A percentile compares a stretch with the other conserved stretches of the same genome.
phyloP scores from a whole-genome alignment of 2,113 vertebrate genomes.

The Xiphorhynchus elegans region DNA sequence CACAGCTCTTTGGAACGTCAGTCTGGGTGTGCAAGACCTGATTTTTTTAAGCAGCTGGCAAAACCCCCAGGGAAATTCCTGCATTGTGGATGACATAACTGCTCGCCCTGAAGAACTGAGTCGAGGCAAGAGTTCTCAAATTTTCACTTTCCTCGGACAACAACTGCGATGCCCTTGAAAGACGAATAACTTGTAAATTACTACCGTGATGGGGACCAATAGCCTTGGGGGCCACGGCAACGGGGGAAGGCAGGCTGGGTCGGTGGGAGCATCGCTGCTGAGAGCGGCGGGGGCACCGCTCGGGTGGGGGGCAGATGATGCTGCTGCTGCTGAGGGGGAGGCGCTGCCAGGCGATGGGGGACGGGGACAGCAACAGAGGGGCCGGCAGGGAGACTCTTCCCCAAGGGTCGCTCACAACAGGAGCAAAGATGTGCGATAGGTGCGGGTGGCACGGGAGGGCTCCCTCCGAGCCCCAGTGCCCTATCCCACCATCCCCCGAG shows the following conservation, averaged over 20 bases:
- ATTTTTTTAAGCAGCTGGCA: neutral
- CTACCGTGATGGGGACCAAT: rapidly evolving
- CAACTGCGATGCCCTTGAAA: neutral
- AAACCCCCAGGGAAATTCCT: neutral
- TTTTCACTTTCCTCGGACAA: neutral
- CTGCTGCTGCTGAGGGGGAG: neutral
- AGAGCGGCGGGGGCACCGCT: neutral
- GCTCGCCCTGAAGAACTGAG: neutral
- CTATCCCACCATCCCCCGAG: neutral
- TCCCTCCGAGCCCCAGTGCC: neutral
- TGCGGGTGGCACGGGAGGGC: neutral
- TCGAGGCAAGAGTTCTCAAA: neutral
- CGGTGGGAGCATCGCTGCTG: neutral
- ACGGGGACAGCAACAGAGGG: neutral
- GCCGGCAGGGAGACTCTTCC: rapidly evolving
- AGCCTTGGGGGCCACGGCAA: too few species aligned
- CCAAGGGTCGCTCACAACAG: neutral
- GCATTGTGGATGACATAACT: neutral
- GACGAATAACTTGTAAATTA: neutral
- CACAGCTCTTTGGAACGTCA: rapidly evolving
- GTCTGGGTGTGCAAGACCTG: rapidly evolving
- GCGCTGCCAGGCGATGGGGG: neutral
- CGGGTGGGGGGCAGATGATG: neutral
- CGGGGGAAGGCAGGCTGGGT: neutral
- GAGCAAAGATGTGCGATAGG: neutral